Conservation (phyloP, 2,888 invertebrate genomes). For the Latheticus oryzae region DNA sequence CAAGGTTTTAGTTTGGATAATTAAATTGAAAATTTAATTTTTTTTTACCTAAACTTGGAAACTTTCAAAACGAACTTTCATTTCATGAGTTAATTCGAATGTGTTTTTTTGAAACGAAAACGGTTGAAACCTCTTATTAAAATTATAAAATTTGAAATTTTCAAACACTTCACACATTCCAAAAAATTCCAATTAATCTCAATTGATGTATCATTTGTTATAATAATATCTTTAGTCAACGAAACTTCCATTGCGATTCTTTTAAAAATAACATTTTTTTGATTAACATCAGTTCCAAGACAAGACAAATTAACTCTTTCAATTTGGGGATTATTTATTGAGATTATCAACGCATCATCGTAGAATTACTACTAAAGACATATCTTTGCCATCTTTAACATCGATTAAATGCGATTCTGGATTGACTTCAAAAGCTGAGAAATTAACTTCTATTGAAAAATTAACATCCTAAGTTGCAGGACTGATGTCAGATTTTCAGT, state of each 20-base stretch:
- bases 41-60: conserved; percentile 23
- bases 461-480: conserved; percentile 66
- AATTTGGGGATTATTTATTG: conserved; percentile 71
- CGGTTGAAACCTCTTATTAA: conserved; percentile 65
- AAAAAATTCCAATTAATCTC: conserved; percentile 67
- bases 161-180: conserved; percentile 61
- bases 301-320: conserved; percentile 68
- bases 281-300: conserved; percentile 66
- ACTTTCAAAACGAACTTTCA: conserved; percentile 3
- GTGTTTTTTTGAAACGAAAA: conserved; percentile 67
- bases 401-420: conserved; percentile 55
- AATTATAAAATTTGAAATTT: conserved; percentile 66
- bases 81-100: conserved; percentile 66
- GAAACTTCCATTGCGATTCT: conserved; percentile 68
- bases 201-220: conserved; percentile 70
- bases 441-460: conserved; percentile 66
- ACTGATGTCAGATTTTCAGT: too few species aligned
- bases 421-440: conserved; percentile 66
- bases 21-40: too few species aligned
- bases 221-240: conserved; percentile 66
- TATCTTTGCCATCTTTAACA: conserved; percentile 53
- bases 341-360: conserved; percentile 58
- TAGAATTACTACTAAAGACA: conserved; percentile 57
- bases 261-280: conserved; percentile 67
- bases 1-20: too few species aligned